Evolutionary conservation across 2,113 vertebrate genomes (phyloP).

Genomic region (Nyctereutes procyonoides): DNA sequence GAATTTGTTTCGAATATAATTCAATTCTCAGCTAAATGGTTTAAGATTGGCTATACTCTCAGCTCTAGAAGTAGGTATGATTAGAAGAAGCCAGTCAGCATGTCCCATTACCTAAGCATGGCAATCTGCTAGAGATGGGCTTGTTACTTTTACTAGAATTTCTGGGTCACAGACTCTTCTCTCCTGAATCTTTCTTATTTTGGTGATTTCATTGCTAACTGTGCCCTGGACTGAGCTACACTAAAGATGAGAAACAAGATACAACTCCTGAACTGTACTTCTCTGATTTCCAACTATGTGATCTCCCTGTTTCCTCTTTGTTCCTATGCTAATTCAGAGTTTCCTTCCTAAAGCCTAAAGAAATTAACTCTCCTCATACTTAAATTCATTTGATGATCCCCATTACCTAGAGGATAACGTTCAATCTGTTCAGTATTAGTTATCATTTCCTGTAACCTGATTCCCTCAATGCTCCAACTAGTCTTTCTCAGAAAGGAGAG

Average conservation of each 20-base stretch:
- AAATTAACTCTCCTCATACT: neutral
- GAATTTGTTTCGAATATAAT: neutral
- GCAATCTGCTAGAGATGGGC: neutral
- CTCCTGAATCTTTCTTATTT: neutral
- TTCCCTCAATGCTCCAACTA: neutral
- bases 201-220: neutral
- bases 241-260: neutral
- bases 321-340: neutral
- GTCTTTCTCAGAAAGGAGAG: neutral
- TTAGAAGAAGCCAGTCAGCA: neutral
- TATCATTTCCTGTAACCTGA: neutral
- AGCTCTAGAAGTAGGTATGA: neutral
- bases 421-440: neutral
- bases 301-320: neutral
- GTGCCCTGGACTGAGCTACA: neutral
- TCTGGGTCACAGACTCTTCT: neutral
- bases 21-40: neutral
- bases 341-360: neutral
- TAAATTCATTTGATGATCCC: neutral
- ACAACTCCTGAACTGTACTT: neutral
- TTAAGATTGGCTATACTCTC: neutral
- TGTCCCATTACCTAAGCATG: neutral
- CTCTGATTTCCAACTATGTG: neutral
- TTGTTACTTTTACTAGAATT: neutral
- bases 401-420: neutral